Evolutionary conservation across 30 jellyfish, hydroid and myxozoan species (phyloP), one percentile per base, ranked within the genome.

Genomic region (Pseudorhiza aurosa): DNA sequence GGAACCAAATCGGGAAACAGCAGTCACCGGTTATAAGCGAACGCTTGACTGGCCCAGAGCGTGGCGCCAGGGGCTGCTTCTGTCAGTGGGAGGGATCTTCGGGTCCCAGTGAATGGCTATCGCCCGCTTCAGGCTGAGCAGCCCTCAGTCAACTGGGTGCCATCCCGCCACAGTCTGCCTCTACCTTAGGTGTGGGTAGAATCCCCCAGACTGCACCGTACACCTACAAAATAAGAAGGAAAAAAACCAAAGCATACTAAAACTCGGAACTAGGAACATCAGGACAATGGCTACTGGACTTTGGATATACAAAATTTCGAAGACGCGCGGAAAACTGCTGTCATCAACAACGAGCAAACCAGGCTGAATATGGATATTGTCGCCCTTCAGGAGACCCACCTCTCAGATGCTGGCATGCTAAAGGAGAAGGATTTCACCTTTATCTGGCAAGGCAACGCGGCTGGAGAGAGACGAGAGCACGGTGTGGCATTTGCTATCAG

Each of bases 401-500:
- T 78, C 2, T 24, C 72, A 2, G 83, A 39, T 12, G 9, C 55
- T 25, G 71, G 90, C 26, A 1, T 4, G 30, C 1, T 78, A 2
- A 43, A 0, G 17, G 85, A 78, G 83, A 2, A 27, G 58, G 8
- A 59, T 39, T 59, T 59, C 83, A 43, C 84, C 12, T 58, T 78
- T 86, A 59, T 58, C 37, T 78, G 87, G 90, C 9, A 58, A 33
- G 85, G 85, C 29, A 14, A 18, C 17, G 53, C 10, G 22, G 6
- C 50, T 14, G 56, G 46, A 4, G 73, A 71, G 36, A 7, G 18
- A 2, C 39, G 37, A 7, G 28, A 37, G 10, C 86, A 45, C 19
- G 75, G 90, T 17, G 90, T 78, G 25, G 58, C 75, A 5, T 78
- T 60, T 63, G 90, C 90, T 2, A 55, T 78, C 14, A 36, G 30